Evolutionary conservation across 1,140 invertebrate genomes (phyloP).

Genomic region (Diabrotica undecimpunctata): DNA sequence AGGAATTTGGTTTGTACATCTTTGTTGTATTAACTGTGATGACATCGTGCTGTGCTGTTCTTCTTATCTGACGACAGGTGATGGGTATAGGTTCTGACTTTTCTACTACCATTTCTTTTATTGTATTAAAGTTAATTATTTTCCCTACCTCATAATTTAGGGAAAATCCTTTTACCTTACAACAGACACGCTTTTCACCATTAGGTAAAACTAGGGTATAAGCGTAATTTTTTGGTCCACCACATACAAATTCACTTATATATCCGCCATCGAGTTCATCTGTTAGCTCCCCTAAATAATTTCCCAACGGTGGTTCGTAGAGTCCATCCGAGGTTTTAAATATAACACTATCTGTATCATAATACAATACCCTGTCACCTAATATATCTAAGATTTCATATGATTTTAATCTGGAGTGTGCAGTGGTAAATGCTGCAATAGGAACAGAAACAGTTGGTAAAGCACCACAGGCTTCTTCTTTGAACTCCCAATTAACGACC

Average conservation of each 20-base stretch:
- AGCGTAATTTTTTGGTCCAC: conserved; percentile 42
- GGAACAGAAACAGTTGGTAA: conserved; percentile 36
- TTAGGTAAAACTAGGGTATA: conserved; percentile 3
- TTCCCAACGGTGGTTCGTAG: conserved; percentile 29
- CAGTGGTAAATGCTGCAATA: conserved; percentile 43
- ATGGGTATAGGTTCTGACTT: too few species aligned
- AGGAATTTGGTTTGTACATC: too few species aligned
- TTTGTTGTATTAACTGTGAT: too few species aligned
- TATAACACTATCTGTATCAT: conserved; percentile 47
- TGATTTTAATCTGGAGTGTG: conserved; percentile 41
- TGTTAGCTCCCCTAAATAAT: conserved; percentile 41
- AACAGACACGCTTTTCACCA: neutral
- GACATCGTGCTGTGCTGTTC: conserved; percentile 5
- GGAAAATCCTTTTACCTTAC: conserved; percentile 7
- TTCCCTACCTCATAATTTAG: conserved; percentile 4
- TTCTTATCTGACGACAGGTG: conserved; percentile 32
- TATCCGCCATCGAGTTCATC: conserved; percentile 32
- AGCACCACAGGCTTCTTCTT: conserved; percentile 13
- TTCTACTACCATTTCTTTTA: conserved; percentile 1
- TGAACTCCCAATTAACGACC: conserved; percentile 33
- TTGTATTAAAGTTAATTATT: neutral
- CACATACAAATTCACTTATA: conserved; percentile 27
- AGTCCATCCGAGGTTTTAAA: conserved; percentile 26
- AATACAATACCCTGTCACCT: conserved; percentile 45
- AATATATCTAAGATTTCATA: conserved; percentile 39